These are phyloP conservation scores for Torymus texanus DNA, from an alignment of 2,888 invertebrate species.

Conservation along the genomic window DNA sequence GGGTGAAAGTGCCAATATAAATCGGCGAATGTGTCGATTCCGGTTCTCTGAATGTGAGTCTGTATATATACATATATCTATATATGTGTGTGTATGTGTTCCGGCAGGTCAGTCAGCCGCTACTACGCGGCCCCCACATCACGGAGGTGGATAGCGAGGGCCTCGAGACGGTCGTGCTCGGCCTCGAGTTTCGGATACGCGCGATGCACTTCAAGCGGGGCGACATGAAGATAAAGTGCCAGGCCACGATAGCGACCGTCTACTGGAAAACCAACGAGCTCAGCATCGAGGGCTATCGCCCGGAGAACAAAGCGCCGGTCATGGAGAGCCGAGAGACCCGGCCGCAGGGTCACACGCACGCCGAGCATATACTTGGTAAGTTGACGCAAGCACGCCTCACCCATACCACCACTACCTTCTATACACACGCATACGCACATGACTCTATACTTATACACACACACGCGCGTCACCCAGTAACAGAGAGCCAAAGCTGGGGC, in stretches of 20 bases:
- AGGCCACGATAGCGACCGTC: conserved; percentile 90
- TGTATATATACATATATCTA: not conserved
- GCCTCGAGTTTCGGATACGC: conserved; percentile 87
- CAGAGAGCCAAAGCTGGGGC: no score
- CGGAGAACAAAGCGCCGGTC: conserved; percentile 81
- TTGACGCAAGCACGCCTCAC: conserved; percentile 6
- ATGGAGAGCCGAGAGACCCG: conserved; percentile 86
- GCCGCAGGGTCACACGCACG: conserved; percentile 78
- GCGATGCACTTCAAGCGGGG: conserved; percentile 88
- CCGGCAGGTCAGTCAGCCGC: conserved; percentile 74
- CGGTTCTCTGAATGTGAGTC: no score
- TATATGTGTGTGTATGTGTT: conserved; percentile 18
- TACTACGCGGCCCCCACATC: conserved; percentile 76
- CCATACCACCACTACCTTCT: not conserved
- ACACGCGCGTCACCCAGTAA: no score
- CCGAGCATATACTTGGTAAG: conserved; percentile 85
- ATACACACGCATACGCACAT: no score
- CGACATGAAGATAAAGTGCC: conserved; percentile 91
- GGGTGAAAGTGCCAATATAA: no score
- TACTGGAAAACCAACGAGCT: conserved; percentile 93
- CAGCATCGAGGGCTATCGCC: conserved; percentile 85
- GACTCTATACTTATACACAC: no score
- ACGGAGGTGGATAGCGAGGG: conserved; percentile 78
- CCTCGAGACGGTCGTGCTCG: conserved; percentile 86
- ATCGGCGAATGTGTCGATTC: no score